A percentile compares a stretch with the other conserved stretches of the same genome.
Conservation (phyloP, 2,113 vertebrate genomes). For the Phoenicopterus ruber region DNA sequence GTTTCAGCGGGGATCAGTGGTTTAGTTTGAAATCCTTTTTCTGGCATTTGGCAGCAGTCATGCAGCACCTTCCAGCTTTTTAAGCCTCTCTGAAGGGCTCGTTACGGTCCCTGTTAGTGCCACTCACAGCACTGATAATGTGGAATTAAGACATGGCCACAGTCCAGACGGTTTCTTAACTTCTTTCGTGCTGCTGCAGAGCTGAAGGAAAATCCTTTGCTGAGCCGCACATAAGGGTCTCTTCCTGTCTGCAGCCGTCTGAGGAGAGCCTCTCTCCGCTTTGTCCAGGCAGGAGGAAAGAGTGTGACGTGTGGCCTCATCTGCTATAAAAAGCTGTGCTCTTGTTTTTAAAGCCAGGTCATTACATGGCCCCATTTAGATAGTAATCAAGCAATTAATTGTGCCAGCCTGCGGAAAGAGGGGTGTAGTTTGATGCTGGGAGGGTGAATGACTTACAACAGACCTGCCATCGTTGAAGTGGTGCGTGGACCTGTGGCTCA, state of each 20-base stretch:
- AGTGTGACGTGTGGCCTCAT: not conserved
- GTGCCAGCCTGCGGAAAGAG: not conserved
- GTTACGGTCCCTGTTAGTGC: rapidly evolving
- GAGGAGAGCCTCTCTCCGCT: not conserved
- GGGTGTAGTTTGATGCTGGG: not conserved
- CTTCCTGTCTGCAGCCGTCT: not conserved
- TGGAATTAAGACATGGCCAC: not conserved
- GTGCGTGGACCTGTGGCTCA: not conserved
- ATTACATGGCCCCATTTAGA: not conserved
- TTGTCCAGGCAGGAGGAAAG: not conserved
- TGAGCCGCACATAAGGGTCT: rapidly evolving
- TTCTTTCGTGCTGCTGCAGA: not conserved
- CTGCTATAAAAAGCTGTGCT: not conserved
- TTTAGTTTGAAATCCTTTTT: not conserved
- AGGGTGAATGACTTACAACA: not conserved
- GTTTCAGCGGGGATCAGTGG: not conserved
- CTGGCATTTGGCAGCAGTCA: not conserved
- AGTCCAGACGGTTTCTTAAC: not conserved
- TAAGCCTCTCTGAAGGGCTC: not conserved
- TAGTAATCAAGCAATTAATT: not conserved
- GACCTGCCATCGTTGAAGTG: rapidly evolving
- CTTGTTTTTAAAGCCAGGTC: not conserved
- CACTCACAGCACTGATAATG: rapidly evolving
- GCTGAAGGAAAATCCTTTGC: not conserved
- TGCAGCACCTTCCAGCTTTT: not conserved